phyloP scores from a whole-genome alignment of 2,888 invertebrate species.

The Chydorus sphaericus region DNA sequence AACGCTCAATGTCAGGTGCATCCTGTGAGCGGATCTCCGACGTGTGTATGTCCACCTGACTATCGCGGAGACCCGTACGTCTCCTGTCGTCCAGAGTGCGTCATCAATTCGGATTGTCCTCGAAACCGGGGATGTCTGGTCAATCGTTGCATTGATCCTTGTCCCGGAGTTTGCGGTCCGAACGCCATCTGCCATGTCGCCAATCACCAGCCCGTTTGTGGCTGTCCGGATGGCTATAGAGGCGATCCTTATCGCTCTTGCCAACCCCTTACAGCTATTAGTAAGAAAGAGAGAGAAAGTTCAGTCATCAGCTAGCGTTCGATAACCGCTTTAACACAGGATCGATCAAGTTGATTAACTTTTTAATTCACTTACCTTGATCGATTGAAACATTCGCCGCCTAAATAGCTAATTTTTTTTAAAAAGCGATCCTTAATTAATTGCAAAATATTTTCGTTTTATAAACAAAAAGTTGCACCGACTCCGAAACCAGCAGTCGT shows the following conservation, averaged over 20 bases:
- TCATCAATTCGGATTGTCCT: slow-evolving; percentile 68
- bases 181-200: slow-evolving; percentile 54
- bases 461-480: slow-evolving; percentile 1
- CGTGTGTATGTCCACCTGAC: slow-evolving; percentile 63
- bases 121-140: slow-evolving; percentile 52
- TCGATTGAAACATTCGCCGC: neutral
- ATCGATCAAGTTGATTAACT: too few relatives aligned
- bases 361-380: too few relatives aligned
- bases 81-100: slow-evolving; percentile 74
- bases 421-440: too few relatives aligned
- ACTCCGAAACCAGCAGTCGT: slow-evolving; percentile 1
- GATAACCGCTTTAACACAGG: too few relatives aligned
- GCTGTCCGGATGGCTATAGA: slow-evolving; percentile 37
- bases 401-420: neutral
- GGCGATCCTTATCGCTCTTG: slow-evolving; percentile 21
- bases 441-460: neutral
- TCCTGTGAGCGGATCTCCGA: slow-evolving; percentile 51
- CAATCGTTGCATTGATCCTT: slow-evolving; percentile 41
- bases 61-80: slow-evolving; percentile 75
- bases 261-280: slow-evolving; percentile 6
- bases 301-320: too few relatives aligned
- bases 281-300: neutral
- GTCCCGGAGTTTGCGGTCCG: slow-evolving; percentile 38
- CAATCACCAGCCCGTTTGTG: slow-evolving; percentile 61
- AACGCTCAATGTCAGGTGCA: slow-evolving; percentile 64